Conservation (phyloP, 1,140 invertebrate species). For the Hyles euphorbiae region DNA sequence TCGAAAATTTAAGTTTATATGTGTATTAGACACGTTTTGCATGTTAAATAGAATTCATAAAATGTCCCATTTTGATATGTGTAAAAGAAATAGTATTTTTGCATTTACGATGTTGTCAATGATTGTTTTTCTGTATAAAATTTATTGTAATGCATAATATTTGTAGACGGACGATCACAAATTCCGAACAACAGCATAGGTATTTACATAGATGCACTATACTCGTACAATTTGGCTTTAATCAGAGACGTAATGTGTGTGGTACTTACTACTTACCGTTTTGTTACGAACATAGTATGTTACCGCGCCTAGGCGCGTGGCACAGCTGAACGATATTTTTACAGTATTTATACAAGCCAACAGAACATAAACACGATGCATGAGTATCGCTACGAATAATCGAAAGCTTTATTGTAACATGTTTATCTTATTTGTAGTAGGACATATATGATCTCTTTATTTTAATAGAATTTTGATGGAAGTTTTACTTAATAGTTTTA, state of each 20-base stretch:
- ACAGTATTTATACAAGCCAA: slow-evolving; percentile 48
- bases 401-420: slow-evolving; percentile 65
- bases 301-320: neutral
- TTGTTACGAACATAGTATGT: neutral
- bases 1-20: slow-evolving; percentile 16
- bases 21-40: slow-evolving; percentile 11
- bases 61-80: no score
- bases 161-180: slow-evolving; percentile 20
- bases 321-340: slow-evolving; percentile 10
- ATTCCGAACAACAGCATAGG: slow-evolving; percentile 7
- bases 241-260: slow-evolving; percentile 20
- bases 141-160: slow-evolving; percentile 35
- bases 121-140: slow-evolving; percentile 10
- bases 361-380: slow-evolving; percentile 34
- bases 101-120: slow-evolving; percentile 36
- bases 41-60: no score
- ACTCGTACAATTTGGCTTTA: slow-evolving; percentile 27
- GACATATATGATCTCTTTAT: slow-evolving; percentile 71
- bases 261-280: slow-evolving; percentile 23
- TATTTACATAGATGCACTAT: slow-evolving; percentile 10
- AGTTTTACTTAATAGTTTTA: slow-evolving; percentile 73
- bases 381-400: slow-evolving; percentile 50
- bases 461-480: slow-evolving; percentile 73
- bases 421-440: slow-evolving; percentile 65
- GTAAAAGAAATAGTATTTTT: slow-evolving; percentile 27